Evolutionary conservation across 64 coral and sea anemone species (phyloP).

Genomic region (Astreopora myriophthalma): DNA sequence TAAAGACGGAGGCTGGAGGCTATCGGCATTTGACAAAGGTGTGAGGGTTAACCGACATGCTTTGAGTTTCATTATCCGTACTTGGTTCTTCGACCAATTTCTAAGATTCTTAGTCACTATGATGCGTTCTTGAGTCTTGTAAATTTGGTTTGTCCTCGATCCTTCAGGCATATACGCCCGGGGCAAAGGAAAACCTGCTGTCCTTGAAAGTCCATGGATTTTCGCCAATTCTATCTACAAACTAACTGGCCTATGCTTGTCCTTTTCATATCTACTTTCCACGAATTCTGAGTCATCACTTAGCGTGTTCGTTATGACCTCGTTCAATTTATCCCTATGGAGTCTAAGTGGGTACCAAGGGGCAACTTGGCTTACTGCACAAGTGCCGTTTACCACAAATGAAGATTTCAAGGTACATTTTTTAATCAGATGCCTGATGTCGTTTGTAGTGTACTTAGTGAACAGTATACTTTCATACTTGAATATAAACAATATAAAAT

Average conservation of each 20-base stretch:
- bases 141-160: not conserved
- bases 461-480: too few species aligned
- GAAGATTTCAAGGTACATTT: slow-evolving; percentile 24
- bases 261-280: slow-evolving; percentile 33
- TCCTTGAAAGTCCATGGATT: slow-evolving; percentile 50
- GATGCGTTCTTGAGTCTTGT: not conserved
- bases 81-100: too few species aligned
- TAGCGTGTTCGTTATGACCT: not conserved
- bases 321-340: slow-evolving; percentile 16
- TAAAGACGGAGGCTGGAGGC: slow-evolving; percentile 23
- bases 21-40: not conserved
- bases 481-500: too few species aligned
- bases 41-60: not conserved
- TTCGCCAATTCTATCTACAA: not conserved
- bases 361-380: not conserved
- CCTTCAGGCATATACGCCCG: not conserved
- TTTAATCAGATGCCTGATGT: too few species aligned
- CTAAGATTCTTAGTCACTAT: too few species aligned
- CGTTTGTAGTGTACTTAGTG: too few species aligned
- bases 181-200: not conserved
- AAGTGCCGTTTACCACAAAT: not conserved
- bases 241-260: slow-evolving; percentile 19
- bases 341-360: slow-evolving; percentile 18
- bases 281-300: slow-evolving; percentile 1
- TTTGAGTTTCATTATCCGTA: too few species aligned